Base-by-base conservation (phyloP, 2,797 vertebrate species). In the Malurus splendens region DNA sequence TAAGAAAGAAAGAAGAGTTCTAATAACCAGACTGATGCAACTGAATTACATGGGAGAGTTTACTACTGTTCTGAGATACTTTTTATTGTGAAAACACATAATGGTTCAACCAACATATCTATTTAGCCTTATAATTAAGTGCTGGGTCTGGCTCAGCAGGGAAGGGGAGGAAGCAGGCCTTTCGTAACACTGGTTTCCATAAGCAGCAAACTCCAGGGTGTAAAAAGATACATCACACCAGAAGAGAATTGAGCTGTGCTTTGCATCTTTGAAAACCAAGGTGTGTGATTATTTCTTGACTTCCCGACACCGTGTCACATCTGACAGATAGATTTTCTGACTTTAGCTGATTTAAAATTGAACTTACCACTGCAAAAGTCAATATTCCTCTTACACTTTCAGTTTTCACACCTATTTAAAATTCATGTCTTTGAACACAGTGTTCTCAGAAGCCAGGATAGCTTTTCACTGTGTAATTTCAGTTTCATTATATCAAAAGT, bases 351-450 rank as follows among this genome's bases (percentile, higher is more conserved):
- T 87, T 84, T 90, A 48, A 90, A 83, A 89, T 71, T 87, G 87
- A 95, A 86, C n/a, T 90, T 78, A 62, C 20, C 28, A 25, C 74
- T 68, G 56, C n/a, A 72, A 61, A 92, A 93, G 90, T 93, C 92
- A 93, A 95, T 95, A 91, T 41, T 76, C 14, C 62, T 79, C 78
- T 94, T 82, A 79, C 25, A 50, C 54, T 71, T 66, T 45, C 64
- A 82, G 71, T 92, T 95, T 74, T 81, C 75, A 62, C 28, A 66
- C 55, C 60, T 85, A 64, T 87, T 93, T 93, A 87, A 90, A 89
- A 87, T 41, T 57, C 23, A 57, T 30, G 14, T 86, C 55, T 87
- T 87, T 47, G 77, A 91, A 87, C 65, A 84, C 5, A 13, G 17
- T 32, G 71, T 55, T 71, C 87, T 93, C 79, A 86, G 61, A 73